Percentiles rank a stretch among this genome's conserved stretches.
phyloP scores from a whole-genome alignment of 1,140 invertebrate genomes.

The Drosophila carrolli region DNA sequence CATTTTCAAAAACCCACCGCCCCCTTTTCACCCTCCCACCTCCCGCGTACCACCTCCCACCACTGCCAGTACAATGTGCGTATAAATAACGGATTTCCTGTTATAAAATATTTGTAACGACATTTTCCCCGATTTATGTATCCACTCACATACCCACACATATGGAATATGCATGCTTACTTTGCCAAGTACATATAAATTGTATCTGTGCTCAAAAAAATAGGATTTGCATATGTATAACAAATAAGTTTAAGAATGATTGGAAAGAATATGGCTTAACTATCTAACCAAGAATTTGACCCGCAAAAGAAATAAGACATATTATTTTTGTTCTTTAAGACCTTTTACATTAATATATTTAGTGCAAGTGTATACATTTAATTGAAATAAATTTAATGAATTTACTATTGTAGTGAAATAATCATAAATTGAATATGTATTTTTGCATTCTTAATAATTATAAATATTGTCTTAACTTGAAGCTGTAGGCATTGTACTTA shows the following conservation, averaged over 20 bases:
- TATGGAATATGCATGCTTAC: constrained; percentile 24
- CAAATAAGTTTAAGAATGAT: not conserved
- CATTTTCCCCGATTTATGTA: constrained; percentile 74
- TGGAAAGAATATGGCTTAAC: no score
- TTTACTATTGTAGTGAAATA: no score
- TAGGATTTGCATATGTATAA: not conserved
- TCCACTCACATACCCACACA: constrained; percentile 15
- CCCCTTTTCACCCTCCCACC: not conserved
- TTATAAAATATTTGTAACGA: constrained; percentile 82
- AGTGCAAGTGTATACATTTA: no score
- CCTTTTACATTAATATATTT: no score
- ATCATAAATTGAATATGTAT: no score
- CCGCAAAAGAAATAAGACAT: no score
- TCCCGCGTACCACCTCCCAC: not conserved
- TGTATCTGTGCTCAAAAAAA: not conserved
- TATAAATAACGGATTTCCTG: constrained; percentile 82
- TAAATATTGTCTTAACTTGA: no score
- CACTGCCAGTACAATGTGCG: constrained; percentile 65
- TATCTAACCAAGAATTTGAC: no score
- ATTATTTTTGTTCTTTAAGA: no score
- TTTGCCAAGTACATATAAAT: not conserved
- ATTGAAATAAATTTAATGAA: no score
- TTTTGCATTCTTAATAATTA: no score
- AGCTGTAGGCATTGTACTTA: no score
- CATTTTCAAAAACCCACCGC: constrained; percentile 14